Conservation (phyloP, 2,888 invertebrate genomes). For the Mayetiola destructor region DNA sequence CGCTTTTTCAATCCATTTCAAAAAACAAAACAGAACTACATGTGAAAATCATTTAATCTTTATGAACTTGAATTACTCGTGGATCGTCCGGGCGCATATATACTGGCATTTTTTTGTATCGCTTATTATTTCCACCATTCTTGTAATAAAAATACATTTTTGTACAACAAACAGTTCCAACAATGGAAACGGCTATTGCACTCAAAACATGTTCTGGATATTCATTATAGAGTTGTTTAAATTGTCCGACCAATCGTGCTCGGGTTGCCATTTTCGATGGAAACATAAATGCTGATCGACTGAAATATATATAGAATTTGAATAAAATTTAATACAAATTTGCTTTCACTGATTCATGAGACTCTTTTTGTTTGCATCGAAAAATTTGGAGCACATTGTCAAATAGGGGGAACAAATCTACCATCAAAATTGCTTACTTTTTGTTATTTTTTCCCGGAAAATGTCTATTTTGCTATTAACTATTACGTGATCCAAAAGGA, state of each 20-base stretch:
- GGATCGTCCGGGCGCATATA: constrained; percentile 3
- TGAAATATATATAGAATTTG: too few species aligned
- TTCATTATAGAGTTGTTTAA: not conserved
- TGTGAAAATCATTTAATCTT: not conserved
- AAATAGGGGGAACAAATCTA: too few species aligned
- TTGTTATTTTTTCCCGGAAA: too few species aligned
- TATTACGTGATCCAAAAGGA: too few species aligned
- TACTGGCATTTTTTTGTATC: not conserved
- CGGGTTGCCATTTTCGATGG: not conserved
- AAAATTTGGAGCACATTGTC: too few species aligned
- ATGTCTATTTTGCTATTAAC: too few species aligned
- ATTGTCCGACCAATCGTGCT: not conserved
- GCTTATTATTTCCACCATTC: not conserved
- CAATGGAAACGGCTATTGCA: not conserved
- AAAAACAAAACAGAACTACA: not conserved
- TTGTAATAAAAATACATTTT: not conserved
- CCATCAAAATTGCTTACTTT: too few species aligned
- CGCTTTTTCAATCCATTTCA: not conserved
- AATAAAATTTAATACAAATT: too few species aligned
- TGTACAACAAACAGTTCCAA: not conserved
- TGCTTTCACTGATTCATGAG: too few species aligned
- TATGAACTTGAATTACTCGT: not conserved
- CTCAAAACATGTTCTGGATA: not conserved
- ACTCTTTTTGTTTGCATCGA: too few species aligned
- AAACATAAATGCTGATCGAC: too few species aligned